Base-by-base conservation (phyloP, 2,113 vertebrate species). In the Abramis brama region DNA sequence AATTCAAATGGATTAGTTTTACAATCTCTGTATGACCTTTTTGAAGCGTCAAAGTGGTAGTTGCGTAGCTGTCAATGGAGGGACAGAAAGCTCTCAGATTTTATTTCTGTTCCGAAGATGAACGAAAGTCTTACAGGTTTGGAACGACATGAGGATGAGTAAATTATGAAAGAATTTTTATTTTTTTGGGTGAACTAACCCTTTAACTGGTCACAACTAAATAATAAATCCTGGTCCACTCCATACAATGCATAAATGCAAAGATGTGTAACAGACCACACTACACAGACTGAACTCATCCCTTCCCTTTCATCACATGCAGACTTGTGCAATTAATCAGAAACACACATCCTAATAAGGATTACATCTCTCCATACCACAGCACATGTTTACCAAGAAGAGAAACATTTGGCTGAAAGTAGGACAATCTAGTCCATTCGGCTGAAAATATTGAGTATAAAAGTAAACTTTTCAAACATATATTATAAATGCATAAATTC, bases 271-370 rank as follows among this genome's bases (percentile, higher is more conserved):
- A n/a, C 21, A 39, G 30, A n/a, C 27, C 7, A 59, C 17, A 77
- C 52, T 52, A 55, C 23, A 30, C 13, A 73, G 6, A 83, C 47
- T 59, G 5, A 52, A 7, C 82, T n/a, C 76, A 71, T 70, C 52
- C 62, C 76, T 30, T 30, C 36, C 30, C n/a, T 27, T 52, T 43
- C 84, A 70, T 55, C 79, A 39, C 79, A 68, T 76, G 66, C 60
- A 68, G 47, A 47, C 30, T 75, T 71, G 45, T 86, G 52, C 52
- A 55, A 17, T 55, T 55, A 17, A 55, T 55, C 45, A 55, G 23
- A 57, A 55, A 57, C 19, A 57, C 55, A 57, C 78, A 83, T 68
- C 80, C 73, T 47, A 33, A 71, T 62, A 47, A 17, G 33, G 77
- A 79, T 21, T 66, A 73, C 52, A 50, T 79, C 75, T 71, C 68